These are phyloP conservation scores for Parus major DNA, from an alignment of 2,113 vertebrate species.

Conservation along the genomic window DNA sequence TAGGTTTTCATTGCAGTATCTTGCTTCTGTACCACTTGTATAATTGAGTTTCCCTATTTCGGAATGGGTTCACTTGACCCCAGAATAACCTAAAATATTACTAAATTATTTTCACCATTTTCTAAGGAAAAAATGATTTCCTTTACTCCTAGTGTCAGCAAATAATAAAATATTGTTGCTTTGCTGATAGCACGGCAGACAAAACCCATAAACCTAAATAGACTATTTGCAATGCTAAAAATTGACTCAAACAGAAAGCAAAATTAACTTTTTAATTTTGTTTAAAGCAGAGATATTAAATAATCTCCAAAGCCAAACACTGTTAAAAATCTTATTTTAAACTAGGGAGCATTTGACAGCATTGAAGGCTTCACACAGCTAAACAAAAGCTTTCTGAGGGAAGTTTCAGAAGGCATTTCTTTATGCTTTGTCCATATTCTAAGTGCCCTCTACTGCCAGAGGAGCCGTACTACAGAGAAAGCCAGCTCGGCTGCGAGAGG, in stretches of 20 bases:
- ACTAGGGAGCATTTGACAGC: slow-evolving; percentile 10
- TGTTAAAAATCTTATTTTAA: slow-evolving; percentile 46
- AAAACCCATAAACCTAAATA: slow-evolving; percentile 3
- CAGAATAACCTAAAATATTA: slow-evolving; percentile 51
- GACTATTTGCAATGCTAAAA: slow-evolving; percentile 26
- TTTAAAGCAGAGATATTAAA: slow-evolving; percentile 35
- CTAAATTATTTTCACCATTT: slow-evolving; percentile 44
- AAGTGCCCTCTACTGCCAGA: slow-evolving; percentile 83
- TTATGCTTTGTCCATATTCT: slow-evolving; percentile 78
- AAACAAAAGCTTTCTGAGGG: slow-evolving; percentile 75
- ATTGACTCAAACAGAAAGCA: not conserved
- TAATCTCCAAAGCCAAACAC: slow-evolving; percentile 12
- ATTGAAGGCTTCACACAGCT: slow-evolving; percentile 52
- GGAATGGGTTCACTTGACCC: slow-evolving; percentile 43
- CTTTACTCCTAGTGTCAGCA: slow-evolving; percentile 32
- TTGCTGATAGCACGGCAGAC: slow-evolving; percentile 24
- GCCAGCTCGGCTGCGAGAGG: not conserved
- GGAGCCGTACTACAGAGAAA: slow-evolving; percentile 56
- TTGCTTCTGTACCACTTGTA: slow-evolving; percentile 5
- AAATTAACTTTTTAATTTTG: slow-evolving; percentile 21
- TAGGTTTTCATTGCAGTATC: slow-evolving; percentile 26
- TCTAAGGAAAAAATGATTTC: slow-evolving; percentile 23
- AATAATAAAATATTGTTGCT: slow-evolving; percentile 56
- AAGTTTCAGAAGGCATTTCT: slow-evolving; percentile 63
- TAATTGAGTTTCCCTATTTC: slow-evolving; percentile 47